Percentiles rank a stretch among this genome's conserved stretches.
Conservation (phyloP, 2,113 vertebrate species). For the Mesoclemmys tuberculata region DNA sequence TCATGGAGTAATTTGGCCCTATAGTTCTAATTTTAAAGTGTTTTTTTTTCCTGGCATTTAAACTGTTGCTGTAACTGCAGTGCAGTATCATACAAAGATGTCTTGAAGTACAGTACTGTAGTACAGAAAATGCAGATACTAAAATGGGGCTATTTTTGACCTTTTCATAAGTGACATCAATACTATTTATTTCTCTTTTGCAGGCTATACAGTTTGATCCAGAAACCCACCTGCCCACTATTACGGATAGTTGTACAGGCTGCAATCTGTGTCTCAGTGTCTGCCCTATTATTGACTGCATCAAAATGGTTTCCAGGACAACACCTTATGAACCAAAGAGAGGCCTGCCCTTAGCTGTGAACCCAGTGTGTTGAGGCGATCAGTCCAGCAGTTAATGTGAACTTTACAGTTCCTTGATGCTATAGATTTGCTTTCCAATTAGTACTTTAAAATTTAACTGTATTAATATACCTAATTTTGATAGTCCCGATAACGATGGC, state of each 20-base stretch:
- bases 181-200: conserved; percentile 69
- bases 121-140: conserved; percentile 1
- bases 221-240: conserved; percentile 88
- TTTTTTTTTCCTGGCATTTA: neutral
- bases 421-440: conserved; percentile 74
- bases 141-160: conserved; percentile 47
- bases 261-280: conserved; percentile 93
- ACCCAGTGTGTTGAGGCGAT: conserved; percentile 77
- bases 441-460: conserved; percentile 56
- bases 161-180: conserved; percentile 55
- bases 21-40: conserved; percentile 37
- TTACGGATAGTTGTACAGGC: conserved; percentile 90
- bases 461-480: conserved; percentile 55
- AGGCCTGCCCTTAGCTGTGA: conserved; percentile 86
- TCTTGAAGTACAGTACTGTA: neutral
- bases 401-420: conserved; percentile 43
- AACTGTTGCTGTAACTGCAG: conserved; percentile 72
- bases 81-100: neutral
- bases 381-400: conserved; percentile 29
- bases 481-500: conserved; percentile 32
- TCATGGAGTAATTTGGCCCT: neutral
- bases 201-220: conserved; percentile 94
- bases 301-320: conserved; percentile 91
- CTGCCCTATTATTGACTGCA: conserved; percentile 96
- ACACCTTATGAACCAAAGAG: conserved; percentile 87